Base-by-base conservation (phyloP, 2,797 vertebrate species). In the Spondyliosoma cantharus region DNA sequence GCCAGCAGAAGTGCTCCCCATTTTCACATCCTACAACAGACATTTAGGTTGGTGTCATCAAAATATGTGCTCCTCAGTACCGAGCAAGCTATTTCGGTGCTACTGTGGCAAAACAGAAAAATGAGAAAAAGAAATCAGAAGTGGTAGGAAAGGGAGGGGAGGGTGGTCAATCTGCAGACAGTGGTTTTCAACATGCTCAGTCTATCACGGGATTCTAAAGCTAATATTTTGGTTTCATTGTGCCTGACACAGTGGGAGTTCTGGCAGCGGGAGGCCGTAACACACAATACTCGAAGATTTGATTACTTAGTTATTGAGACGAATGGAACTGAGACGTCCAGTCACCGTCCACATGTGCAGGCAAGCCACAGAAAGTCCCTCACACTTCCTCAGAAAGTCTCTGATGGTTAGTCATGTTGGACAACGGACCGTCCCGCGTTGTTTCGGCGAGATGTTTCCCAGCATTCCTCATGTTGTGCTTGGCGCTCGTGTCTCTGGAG, bases 191-290 rank as follows among this genome's bases (percentile, higher is more conserved):
- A 48, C 86, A 63, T 85, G 75, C 78, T 83, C 64, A 0, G 71
- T 90, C 74, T 65, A 86, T 91, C 88, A 90, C 88, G 85, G 84
- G 84, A 89, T 74, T 82, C 74, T 78, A 83, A 70, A 86, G 87
- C 86, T 89, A 93, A 92, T 91, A 90, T 93, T 93, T 88, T 92
- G 91, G 74, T 91, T 90, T 86, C 85, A 86, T 80, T 83, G 85
- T 85, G 89, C 76, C 76, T 46, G 56, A 64, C 88, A 69, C 86
- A 73, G 90, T 87, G 83, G 88, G 90, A 90, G 89, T 87, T 89
- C 91, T 91, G 80, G 85, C 78, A 75, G 54, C 64, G 19, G 1
- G 13, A 76, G 76, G 75, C 73, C 45, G 0, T 57, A 71, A 82
- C 81, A 79, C 76, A 66, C 53, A 82, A 71, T 50, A 56, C 53